These are phyloP conservation scores for Rhombomys opimus DNA, from an alignment of 2,113 vertebrate genomes.

Conservation along the genomic window DNA sequence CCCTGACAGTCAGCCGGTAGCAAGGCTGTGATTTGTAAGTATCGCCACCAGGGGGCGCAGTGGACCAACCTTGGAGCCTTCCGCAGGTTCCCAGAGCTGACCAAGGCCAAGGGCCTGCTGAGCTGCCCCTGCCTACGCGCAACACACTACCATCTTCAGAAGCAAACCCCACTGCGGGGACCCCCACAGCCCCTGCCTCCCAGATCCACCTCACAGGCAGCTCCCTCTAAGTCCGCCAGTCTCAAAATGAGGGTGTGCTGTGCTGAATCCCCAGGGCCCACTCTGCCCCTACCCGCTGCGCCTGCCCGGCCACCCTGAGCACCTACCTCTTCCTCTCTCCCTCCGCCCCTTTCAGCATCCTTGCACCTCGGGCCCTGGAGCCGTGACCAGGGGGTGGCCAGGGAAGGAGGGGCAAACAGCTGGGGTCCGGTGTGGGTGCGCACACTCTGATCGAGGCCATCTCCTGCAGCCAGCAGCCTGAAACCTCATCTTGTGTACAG, in stretches of 20 bases:
- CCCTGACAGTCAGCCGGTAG: no score
- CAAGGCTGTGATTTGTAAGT: background rate
- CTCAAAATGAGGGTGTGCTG: background rate
- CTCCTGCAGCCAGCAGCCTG: background rate
- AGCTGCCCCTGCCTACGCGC: background rate
- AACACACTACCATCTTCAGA: background rate
- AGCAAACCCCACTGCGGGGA: no score
- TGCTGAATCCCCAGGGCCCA: background rate
- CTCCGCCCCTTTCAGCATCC: no score
- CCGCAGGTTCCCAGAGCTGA: background rate
- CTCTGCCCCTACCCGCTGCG: background rate
- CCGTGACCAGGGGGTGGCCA: background rate
- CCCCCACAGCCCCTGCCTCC: rapidly evolving
- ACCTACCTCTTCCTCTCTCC: no score
- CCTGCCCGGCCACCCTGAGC: background rate
- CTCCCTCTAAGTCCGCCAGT: background rate
- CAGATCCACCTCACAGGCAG: background rate
- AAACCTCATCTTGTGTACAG: rapidly evolving
- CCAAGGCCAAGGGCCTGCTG: background rate
- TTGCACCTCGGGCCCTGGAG: background rate
- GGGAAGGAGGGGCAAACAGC: background rate
- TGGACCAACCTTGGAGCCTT: background rate
- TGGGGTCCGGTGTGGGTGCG: background rate
- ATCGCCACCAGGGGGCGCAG: background rate
- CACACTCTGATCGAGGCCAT: background rate